phyloP scores from a whole-genome alignment of 1,140 invertebrate species.

The Thaumetopoea pityocampa region DNA sequence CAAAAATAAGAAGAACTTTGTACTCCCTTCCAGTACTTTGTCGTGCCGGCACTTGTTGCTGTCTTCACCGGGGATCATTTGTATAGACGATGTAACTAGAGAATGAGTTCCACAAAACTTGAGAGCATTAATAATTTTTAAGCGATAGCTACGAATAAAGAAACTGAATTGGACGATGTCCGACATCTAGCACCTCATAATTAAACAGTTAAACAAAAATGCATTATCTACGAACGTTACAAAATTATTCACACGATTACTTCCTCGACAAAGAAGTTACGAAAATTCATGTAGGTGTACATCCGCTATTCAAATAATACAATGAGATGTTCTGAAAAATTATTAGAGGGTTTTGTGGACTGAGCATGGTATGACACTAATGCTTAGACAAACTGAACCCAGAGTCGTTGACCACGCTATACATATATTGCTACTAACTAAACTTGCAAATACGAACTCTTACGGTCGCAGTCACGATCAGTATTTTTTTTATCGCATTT shows the following conservation, averaged over 20 bases:
- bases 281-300: slow-evolving; percentile 52
- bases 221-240: slow-evolving; percentile 35
- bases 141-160: slow-evolving; percentile 5
- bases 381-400: slow-evolving; percentile 15
- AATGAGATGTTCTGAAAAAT: slow-evolving; percentile 39
- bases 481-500: no score
- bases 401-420: slow-evolving; percentile 23
- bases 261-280: slow-evolving; percentile 69
- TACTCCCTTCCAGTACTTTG: no score
- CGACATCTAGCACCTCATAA: slow-evolving; percentile 18
- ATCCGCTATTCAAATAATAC: slow-evolving; percentile 35
- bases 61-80: no score
- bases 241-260: slow-evolving; percentile 61
- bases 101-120: no score
- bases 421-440: no score
- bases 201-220: slow-evolving; percentile 31
- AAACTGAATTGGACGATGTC: slow-evolving; percentile 4
- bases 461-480: no score
- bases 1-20: no score
- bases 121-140: no score
- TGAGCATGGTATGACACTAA: slow-evolving; percentile 5
- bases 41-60: no score
- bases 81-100: no score
- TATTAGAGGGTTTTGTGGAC: slow-evolving; percentile 31
- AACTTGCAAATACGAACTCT: no score